These are phyloP conservation scores for Cercopithecus mona DNA, from an alignment of 2,113 vertebrate genomes.

Conservation along the genomic window DNA sequence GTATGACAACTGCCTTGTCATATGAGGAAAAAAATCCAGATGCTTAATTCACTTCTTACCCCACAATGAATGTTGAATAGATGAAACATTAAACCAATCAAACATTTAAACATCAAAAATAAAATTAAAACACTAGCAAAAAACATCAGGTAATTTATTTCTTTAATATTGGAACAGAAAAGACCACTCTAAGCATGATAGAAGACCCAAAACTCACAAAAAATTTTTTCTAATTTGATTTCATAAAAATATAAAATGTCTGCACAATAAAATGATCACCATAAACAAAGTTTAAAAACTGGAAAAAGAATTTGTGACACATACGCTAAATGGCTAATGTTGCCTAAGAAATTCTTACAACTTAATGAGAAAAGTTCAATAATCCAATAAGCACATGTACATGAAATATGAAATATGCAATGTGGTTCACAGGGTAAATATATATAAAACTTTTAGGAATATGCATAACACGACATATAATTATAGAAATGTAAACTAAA, in stretches of 20 bases:
- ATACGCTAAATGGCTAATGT: neutral
- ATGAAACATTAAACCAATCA: neutral
- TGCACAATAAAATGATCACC: neutral
- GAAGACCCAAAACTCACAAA: constrained; percentile 15
- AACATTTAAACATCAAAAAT: neutral
- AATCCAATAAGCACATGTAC: neutral
- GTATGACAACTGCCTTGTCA: neutral
- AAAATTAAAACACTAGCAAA: neutral
- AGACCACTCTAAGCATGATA: neutral
- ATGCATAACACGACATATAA: neutral
- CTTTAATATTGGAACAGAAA: neutral
- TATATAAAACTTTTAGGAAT: neutral
- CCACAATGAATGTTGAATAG: constrained; percentile 17
- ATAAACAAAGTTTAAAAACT: neutral
- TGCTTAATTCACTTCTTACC: constrained; percentile 16
- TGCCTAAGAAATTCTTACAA: neutral
- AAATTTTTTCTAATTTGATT: neutral
- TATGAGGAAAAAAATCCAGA: neutral
- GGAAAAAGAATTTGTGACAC: neutral
- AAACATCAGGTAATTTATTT: neutral
- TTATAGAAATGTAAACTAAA: neutral
- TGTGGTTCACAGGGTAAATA: neutral
- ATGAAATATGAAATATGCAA: neutral
- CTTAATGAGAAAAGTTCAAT: neutral
- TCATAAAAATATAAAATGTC: neutral